Base-by-base conservation (phyloP, 2,797 vertebrate genomes). In the Synanceia verrucosa region DNA sequence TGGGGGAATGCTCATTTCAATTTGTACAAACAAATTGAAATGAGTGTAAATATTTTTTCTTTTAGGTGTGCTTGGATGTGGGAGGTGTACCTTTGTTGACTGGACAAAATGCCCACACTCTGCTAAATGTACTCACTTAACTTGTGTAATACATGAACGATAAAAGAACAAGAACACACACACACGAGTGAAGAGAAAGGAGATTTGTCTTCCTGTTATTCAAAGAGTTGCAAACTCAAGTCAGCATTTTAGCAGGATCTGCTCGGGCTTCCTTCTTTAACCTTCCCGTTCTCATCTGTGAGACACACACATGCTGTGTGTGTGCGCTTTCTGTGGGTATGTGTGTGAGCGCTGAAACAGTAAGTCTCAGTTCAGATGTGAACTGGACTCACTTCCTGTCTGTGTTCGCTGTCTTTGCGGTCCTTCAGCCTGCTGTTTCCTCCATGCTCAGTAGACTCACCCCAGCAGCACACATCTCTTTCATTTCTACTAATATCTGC, bases 171-270 rank as follows among this genome's bases (percentile, higher is more conserved):
- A 57, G 36, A 53, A 23, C 33, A 14, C 39, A 21, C 41, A 23
- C 34, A 61, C 63, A 70, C 26, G 33, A 58, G 56, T 47, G 51
- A 81, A 63, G 78, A 85, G 67, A 79, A 59, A 82, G 77, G 75
- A 82, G 59, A 66, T 74, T 74, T 65, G 80, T 87, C 90, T 95
- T 95, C 93, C 93, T 95, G 93, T 94, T 94, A 92, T 93, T 93
- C 89, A 91, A 84, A 87, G 55, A 78, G 61, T 80, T 82, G 75
- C 89, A 89, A 93, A 89, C 86, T 92, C 68, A 89, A 92, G 93
- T 92, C 91, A 92, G 91, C 90, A 89, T 89, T 92, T 91, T 88
- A 82, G 88, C 90, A 92, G 87, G 82, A 84, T 92, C 86, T 87
- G 90, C 86, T 92, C 83, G 69, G 50, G 83, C 83, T 87, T 90